Evolutionary conservation across 2,113 vertebrate genomes (phyloP).

Genomic region (Onychostoma macrolepis): DNA sequence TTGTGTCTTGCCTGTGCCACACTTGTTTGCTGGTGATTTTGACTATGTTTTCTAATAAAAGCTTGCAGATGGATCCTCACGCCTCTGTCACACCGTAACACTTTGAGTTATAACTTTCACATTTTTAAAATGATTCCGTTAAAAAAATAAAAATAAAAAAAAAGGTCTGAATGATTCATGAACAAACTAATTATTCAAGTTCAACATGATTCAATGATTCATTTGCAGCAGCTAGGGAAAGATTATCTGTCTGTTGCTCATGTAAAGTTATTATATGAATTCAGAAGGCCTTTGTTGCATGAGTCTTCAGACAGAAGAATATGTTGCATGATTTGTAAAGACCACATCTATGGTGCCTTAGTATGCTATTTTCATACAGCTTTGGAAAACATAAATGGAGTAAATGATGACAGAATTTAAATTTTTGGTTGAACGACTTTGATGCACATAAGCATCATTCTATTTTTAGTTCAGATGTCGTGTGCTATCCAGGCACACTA

Average conservation of each 20-base stretch:
- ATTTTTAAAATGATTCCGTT: no score
- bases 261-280: neutral
- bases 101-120: no score
- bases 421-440: neutral
- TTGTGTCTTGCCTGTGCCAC: no score
- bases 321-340: no score
- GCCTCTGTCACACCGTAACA: no score
- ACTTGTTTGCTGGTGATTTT: no score
- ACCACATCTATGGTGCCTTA: neutral
- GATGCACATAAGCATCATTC: neutral
- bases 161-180: no score
- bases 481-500: constrained; percentile 46
- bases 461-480: constrained; percentile 38
- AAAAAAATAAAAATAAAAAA: no score
- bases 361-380: neutral
- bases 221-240: neutral
- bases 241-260: neutral
- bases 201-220: neutral
- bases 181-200: neutral
- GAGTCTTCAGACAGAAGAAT: no score
- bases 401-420: neutral
- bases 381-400: neutral
- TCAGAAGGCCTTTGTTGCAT: neutral
- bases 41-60: no score
- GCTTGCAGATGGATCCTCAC: no score